phyloP scores from a whole-genome alignment of 2,113 vertebrate species.

The Sisor rabdophorus region DNA sequence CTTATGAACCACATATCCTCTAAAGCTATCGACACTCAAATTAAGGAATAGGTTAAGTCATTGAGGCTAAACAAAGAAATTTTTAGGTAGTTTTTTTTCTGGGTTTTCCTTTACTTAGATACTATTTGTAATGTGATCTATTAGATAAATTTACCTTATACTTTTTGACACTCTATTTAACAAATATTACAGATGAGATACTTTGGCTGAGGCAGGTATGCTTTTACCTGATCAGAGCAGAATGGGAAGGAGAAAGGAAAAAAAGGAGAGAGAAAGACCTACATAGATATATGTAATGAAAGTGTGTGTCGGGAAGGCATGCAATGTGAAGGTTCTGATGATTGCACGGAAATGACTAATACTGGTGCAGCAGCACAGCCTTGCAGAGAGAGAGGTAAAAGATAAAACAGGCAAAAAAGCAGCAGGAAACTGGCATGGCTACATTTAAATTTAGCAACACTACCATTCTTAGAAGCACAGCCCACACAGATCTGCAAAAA shows the following conservation, averaged over 20 bases:
- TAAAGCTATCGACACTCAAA: constrained; percentile 26
- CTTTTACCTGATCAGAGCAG: constrained; percentile 15
- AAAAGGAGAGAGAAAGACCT: constrained; percentile 16
- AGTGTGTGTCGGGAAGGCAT: constrained; percentile 29
- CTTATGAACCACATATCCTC: constrained; percentile 20
- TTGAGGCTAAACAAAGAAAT: background rate
- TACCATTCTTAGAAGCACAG: constrained; percentile 13
- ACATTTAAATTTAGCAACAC: constrained; percentile 23
- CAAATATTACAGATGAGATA: constrained; percentile 14
- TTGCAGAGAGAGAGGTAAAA: constrained; percentile 27
- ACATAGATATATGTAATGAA: constrained; percentile 38
- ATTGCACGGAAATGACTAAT: constrained; percentile 34
- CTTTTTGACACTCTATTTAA: constrained; percentile 40
- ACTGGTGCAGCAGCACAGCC: constrained; percentile 12
- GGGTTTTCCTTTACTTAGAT: constrained; percentile 34
- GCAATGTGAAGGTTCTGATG: constrained; percentile 32
- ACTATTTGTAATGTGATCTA: constrained; percentile 37
- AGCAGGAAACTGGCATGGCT: background rate
- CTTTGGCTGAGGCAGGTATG: constrained; percentile 22
- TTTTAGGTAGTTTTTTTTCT: constrained; percentile 9
- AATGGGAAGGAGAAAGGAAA: constrained; percentile 6
- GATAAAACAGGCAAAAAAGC: constrained; percentile 11
- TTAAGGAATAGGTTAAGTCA: constrained; percentile 23
- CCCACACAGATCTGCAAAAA: constrained; percentile 11
- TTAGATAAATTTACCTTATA: constrained; percentile 31